Conservation (phyloP, 1,140 invertebrate genomes). For the Aphidius gifuensis region DNA sequence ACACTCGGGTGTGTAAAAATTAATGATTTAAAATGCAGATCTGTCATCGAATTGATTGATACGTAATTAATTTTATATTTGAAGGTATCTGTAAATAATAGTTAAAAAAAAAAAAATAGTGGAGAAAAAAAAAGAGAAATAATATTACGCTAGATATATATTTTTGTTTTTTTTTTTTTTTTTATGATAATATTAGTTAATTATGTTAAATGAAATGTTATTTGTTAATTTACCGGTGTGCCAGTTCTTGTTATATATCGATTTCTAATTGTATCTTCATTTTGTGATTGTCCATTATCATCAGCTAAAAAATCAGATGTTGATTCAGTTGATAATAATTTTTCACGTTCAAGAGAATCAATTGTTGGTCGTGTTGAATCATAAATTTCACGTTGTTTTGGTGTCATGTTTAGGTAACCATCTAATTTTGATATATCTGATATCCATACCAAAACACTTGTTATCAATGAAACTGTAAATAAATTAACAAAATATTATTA, state of each 20-base stretch:
- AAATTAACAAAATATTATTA: constrained; percentile 12
- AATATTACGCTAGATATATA: too few species aligned
- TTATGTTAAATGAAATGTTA: constrained; percentile 15
- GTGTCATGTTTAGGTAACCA: constrained; percentile 80
- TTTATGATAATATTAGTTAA: not conserved
- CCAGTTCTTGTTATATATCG: constrained; percentile 63
- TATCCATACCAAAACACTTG: constrained; percentile 72
- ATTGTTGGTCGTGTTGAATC: constrained; percentile 49
- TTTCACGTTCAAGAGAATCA: constrained; percentile 56
- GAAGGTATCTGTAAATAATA: constrained; percentile 24
- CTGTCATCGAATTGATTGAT: constrained; percentile 28
- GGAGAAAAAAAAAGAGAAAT: not conserved
- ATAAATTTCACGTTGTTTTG: constrained; percentile 59
- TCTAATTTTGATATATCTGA: constrained; percentile 62
- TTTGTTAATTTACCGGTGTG: constrained; percentile 50
- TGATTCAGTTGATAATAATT: constrained; percentile 52
- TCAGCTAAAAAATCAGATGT: constrained; percentile 55
- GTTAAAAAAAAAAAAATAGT: constrained; percentile 7
- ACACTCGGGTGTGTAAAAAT: not conserved
- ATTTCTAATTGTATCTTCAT: constrained; percentile 65
- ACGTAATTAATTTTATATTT: constrained; percentile 19
- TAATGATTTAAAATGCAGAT: not conserved
- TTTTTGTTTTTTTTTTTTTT: not conserved
- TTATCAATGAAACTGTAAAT: constrained; percentile 69
- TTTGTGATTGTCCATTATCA: constrained; percentile 57